Conservation (phyloP, 2,113 vertebrate genomes). For the Poecile atricapillus region DNA sequence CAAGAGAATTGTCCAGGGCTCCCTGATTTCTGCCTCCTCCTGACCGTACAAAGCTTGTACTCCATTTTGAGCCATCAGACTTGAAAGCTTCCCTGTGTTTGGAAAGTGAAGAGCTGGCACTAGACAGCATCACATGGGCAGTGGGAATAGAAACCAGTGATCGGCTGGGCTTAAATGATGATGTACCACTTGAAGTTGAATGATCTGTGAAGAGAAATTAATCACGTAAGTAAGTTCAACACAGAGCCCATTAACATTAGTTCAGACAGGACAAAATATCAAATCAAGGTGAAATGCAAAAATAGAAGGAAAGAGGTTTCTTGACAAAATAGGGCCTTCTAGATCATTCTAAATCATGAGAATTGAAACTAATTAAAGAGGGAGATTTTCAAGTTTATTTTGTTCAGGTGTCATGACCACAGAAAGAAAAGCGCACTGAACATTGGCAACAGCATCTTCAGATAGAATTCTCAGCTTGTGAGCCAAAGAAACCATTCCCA, state of each 20-base stretch:
- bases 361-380: background rate
- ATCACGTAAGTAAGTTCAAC: background rate
- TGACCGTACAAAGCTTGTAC: constrained; percentile 68
- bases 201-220: constrained; percentile 78
- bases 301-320: background rate
- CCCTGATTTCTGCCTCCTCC: constrained; percentile 60
- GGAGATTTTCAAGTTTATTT: background rate
- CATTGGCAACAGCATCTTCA: background rate
- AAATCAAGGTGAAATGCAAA: background rate
- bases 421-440: background rate
- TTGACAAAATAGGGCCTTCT: background rate
- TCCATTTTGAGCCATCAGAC: constrained; percentile 74
- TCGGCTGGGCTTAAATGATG: constrained; percentile 80
- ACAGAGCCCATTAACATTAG: background rate
- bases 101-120: constrained; percentile 73
- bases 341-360: background rate
- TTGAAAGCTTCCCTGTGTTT: constrained; percentile 69
- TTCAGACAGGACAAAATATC: background rate
- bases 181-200: constrained; percentile 86
- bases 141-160: constrained; percentile 79
- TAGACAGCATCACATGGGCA: constrained; percentile 85
- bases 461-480: background rate
- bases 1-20: constrained; percentile 71
- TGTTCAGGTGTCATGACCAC: background rate
- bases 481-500: background rate